Evolutionary conservation across 2,797 vertebrate species (phyloP), one percentile per base, ranked within the genome.

Genomic region (Sparus aurata): DNA sequence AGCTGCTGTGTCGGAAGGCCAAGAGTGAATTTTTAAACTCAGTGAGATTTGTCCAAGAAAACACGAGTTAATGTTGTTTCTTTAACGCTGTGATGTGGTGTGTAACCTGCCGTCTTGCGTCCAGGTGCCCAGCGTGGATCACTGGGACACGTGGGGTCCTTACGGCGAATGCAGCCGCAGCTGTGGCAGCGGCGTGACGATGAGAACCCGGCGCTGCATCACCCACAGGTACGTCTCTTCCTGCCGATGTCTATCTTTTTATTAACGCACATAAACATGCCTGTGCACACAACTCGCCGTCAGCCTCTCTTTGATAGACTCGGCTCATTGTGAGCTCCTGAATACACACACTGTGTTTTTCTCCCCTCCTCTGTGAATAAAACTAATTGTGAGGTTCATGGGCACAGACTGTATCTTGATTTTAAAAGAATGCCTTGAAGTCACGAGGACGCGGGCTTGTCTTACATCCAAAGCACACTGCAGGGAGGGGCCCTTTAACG

Each of bases 101-200:
- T 41, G 0, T 74, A 5, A 73, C 12, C 16, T 55, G 13, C 18
- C 45, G 20, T 71, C 62, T 45, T 75, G n/a, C 70, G 38, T 81
- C 2, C 86, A 95, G 95, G 77, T 85, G 63, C 91, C 94, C 57
- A 53, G 75, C 13, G 86, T 67, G 41, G 97, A 96, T 79, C 85
- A 89, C 86, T 99, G 98, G 98, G 97, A 95, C 1, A 69, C 93
- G 9, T 99, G 98, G 98, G 91, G 96, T 16, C 90, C 95, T 3
- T 98, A 97, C 84, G 94, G 96, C 12, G 91, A 94, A 62, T 99
- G 98, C 93, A 99, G 97, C 75, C 95, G 97, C 65, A 98, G 94
- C 88, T 99, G 98, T 66, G 98, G 98, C 0, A 94, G 95, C 0
- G 98, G 98, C 0, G 93, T 99, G 71, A 96, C 96, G 80, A 78